Evolutionary conservation across 2,797 vertebrate genomes (phyloP).

Genomic region (Vultur gryphus): DNA sequence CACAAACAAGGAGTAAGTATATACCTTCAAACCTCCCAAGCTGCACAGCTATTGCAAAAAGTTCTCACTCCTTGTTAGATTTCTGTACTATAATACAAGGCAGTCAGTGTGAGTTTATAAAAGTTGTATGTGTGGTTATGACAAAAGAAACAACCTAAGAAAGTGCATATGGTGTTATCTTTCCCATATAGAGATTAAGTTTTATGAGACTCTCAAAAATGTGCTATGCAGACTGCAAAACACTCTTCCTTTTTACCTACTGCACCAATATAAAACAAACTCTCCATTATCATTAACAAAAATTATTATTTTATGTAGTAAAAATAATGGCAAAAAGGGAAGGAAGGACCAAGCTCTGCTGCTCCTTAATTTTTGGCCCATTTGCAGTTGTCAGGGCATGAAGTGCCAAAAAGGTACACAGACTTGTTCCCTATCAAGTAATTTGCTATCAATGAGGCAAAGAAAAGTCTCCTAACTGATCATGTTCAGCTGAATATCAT

Average conservation of each 20-base stretch:
- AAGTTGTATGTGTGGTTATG: background rate
- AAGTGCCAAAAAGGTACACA: background rate
- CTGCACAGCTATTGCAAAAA: conserved; percentile 14
- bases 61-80: background rate
- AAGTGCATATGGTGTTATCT: background rate
- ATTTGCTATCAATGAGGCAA: background rate
- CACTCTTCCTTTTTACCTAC: background rate
- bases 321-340: background rate
- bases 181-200: background rate
- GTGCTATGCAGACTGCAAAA: background rate
- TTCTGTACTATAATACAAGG: background rate
- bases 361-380: background rate
- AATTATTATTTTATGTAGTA: background rate
- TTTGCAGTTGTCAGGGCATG: background rate
- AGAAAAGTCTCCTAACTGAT: background rate
- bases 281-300: background rate
- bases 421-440: background rate
- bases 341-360: background rate
- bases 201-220: background rate
- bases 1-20: conserved; percentile 52
- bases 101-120: conserved; percentile 15
- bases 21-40: conserved; percentile 14
- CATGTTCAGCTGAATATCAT: background rate
- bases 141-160: conserved; percentile 30
- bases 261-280: background rate